Conservation (phyloP, 2,113 vertebrate species). For the Tragelaphus scriptus region DNA sequence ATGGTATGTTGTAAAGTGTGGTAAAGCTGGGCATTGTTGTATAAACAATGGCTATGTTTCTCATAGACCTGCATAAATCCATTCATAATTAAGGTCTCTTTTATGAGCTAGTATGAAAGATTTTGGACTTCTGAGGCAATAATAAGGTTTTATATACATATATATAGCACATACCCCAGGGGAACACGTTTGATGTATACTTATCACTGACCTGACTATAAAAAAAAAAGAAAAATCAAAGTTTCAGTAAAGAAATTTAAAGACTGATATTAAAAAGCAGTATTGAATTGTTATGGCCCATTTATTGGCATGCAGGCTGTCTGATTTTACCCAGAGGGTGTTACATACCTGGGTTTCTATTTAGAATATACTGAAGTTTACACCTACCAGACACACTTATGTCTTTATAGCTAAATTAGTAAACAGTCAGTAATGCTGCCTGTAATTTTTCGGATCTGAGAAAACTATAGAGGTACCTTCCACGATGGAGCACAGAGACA, state of each 20-base stretch:
- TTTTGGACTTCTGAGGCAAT: neutral
- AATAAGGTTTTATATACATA: neutral
- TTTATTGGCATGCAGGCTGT: neutral
- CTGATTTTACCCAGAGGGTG: neutral
- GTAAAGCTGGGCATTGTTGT: neutral
- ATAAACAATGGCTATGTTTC: neutral
- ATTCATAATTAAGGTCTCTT: neutral
- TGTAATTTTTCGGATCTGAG: neutral
- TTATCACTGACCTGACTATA: neutral
- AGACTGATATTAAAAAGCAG: neutral
- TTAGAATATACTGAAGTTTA: neutral
- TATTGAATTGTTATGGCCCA: neutral
- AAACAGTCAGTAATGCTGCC: neutral
- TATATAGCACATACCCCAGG: neutral
- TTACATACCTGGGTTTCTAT: neutral
- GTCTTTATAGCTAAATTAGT: neutral
- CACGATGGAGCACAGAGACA: neutral
- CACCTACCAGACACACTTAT: neutral
- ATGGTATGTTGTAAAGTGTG: neutral
- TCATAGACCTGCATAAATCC: neutral
- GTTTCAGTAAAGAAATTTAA: neutral
- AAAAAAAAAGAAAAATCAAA: neutral
- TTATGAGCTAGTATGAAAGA: neutral
- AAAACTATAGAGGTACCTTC: neutral
- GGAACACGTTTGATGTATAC: neutral